Evolutionary conservation across 2,888 invertebrate species (phyloP).

Genomic region (Heliconius cydno): DNA sequence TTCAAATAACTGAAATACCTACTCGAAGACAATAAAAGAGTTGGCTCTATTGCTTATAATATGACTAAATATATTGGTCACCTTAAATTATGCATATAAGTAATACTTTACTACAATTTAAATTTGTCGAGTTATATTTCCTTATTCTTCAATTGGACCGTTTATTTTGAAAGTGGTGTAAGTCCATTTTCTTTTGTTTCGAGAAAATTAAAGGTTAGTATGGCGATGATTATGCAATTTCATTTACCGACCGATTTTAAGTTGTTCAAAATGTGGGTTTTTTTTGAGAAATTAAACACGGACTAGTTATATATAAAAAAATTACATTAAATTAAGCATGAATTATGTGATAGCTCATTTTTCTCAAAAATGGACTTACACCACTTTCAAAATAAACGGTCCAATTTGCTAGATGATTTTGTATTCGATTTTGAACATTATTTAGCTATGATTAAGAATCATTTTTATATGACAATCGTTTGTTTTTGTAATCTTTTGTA

Average conservation of each 20-base stretch:
- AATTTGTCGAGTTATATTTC: background rate
- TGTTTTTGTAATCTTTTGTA: background rate
- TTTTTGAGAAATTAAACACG: no score
- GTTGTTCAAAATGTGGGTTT: no score
- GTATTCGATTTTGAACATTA: background rate
- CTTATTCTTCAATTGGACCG: background rate
- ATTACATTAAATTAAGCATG: no score
- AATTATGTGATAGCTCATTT: no score
- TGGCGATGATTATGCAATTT: no score
- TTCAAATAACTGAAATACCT: background rate
- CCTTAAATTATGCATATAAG: background rate
- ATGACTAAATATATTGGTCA: slow-evolving; percentile 12
- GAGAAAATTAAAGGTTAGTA: no score
- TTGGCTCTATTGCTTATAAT: slow-evolving; percentile 1
- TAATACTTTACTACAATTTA: background rate
- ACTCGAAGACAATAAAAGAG: background rate
- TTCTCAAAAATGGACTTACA: no score
- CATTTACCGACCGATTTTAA: no score
- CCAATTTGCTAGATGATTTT: background rate
- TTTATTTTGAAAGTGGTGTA: no score
- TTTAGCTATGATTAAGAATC: background rate
- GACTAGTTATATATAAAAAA: no score
- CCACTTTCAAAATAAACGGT: no score
- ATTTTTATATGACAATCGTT: background rate
- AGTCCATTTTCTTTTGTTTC: no score